These are phyloP conservation scores for Tokudaia tokunoshimensis DNA, from an alignment of 2,797 vertebrate species.

Conservation along the genomic window DNA sequence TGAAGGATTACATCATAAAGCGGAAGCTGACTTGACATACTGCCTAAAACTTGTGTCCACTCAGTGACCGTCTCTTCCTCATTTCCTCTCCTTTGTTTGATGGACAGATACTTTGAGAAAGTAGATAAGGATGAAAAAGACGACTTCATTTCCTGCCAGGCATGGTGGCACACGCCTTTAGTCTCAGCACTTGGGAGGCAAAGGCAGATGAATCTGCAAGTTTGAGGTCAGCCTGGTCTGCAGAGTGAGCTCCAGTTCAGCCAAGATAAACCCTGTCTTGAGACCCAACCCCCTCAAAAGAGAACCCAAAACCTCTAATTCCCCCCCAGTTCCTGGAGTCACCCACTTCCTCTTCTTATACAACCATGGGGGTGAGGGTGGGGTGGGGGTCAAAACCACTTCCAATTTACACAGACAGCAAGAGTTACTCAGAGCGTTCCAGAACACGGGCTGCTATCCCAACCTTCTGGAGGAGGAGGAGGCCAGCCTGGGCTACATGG, in stretches of 20 bases:
- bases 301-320: neutral
- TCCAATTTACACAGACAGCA: constrained; percentile 3
- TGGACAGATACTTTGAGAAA: neutral
- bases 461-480: neutral
- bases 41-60: neutral
- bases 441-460: neutral
- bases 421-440: constrained; percentile 25
- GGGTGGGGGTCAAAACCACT: neutral
- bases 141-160: too few relatives aligned
- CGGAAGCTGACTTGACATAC: neutral
- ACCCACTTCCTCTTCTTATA: neutral
- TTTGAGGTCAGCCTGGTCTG: too few relatives aligned
- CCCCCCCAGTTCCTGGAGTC: neutral
- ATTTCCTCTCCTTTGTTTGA: neutral
- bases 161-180: too few relatives aligned
- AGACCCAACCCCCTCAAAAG: too few relatives aligned
- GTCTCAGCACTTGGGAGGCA: too few relatives aligned
- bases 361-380: neutral
- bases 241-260: too few relatives aligned
- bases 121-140: neutral
- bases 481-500: neutral
- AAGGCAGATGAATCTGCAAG: too few relatives aligned
- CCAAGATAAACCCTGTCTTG: too few relatives aligned
- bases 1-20: neutral
- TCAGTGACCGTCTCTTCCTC: neutral